These are phyloP conservation scores for Pantala flavescens DNA, from an alignment of 1,140 invertebrate genomes.

Conservation along the genomic window DNA sequence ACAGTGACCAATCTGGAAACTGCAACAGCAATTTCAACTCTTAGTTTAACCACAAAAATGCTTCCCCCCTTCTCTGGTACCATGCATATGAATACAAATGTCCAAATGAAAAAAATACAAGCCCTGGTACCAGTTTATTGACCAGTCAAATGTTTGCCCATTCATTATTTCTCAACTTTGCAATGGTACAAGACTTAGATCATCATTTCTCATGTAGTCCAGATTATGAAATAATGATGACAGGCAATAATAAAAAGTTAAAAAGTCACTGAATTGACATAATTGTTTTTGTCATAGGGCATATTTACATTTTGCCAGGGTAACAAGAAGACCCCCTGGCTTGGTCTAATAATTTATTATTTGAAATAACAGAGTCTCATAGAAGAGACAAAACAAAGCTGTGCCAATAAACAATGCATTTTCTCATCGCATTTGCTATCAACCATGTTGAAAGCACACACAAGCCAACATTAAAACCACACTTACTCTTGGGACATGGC, in stretches of 20 bases:
- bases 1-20: neutral
- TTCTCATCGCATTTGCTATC: constrained; percentile 1
- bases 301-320: neutral
- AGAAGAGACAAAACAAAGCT: neutral
- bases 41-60: neutral
- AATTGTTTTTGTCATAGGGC: neutral
- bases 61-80: neutral
- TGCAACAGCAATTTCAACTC: neutral
- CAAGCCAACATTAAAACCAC: neutral
- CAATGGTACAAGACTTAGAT: neutral
- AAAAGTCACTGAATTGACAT: neutral
- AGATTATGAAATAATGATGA: neutral
- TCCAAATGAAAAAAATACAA: neutral
- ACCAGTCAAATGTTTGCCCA: too few relatives aligned
- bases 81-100: neutral
- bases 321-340: neutral
- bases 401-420: neutral
- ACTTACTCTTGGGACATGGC: neutral
- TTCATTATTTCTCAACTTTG: too few relatives aligned
- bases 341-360: neutral
- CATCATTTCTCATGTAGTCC: neutral
- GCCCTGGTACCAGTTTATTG: neutral
- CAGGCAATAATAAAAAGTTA: constrained; percentile 7
- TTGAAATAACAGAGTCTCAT: neutral
- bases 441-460: neutral